Base-by-base conservation (phyloP, 2,113 vertebrate genomes). In the Morphnarchus princeps region DNA sequence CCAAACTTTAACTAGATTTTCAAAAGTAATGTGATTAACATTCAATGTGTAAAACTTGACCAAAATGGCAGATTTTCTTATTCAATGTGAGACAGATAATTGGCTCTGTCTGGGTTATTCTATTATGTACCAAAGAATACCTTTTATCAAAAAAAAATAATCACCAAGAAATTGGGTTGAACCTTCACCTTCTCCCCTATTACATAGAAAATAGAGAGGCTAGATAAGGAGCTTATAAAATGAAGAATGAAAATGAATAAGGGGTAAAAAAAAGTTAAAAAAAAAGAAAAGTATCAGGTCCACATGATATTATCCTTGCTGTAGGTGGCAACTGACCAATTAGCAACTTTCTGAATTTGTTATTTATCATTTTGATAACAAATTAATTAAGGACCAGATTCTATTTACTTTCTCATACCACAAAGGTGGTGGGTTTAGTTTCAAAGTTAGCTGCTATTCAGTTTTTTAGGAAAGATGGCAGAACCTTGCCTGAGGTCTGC, bases 121-220 rank as follows among this genome's bases (percentile, higher is more conserved):
- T 89, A 88, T 87, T 91, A 73, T 96, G 74, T 84, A 70, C 52
- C 42, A 66, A 93, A 96, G 67, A 97, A 94, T 94, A 80, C 52
- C 40, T 89, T 93, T 95, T 58, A 94, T 96, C 12, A 78, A 90
- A 93, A 94, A 89, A 85, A 79, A 97, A 94, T 90, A 91, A 92
- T 96, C 70, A 82, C 73, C 67, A 90, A 92, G 71, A 90, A 93
- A 94, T 88, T 86, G 74, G 89, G 59, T 90, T 93, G 88, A 96
- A 86, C 55, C 28, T 76, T 96, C 88, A 95, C 90, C 94, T 96
- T 95, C 45, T 90, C 25, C 24, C 31, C 52, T 89, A 32, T 93
- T 62, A 66, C 42, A 83, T 1, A 66, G 84, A 83, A 95, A 94
- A 94, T 43, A 95, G 31, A 65, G 29, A 81, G 32, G 24, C 40